A percentile compares a stretch with the other conserved stretches of the same genome.
phyloP scores from a whole-genome alignment of 2,113 vertebrate genomes.

The Pycnonotus jocosus region DNA sequence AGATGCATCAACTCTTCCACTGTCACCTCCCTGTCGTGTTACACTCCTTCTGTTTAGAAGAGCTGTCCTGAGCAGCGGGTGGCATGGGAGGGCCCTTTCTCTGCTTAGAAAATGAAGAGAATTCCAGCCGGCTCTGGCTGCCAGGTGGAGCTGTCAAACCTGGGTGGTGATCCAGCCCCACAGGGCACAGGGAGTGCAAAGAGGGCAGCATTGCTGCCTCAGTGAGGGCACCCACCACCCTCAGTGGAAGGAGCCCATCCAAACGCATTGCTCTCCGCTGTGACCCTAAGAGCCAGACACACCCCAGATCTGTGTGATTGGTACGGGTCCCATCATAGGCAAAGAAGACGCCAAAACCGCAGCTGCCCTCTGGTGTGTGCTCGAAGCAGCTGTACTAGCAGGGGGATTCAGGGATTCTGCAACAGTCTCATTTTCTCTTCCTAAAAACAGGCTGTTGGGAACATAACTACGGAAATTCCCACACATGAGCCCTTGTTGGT shows the following conservation, averaged over 20 bases:
- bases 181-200: not conserved
- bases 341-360: not conserved
- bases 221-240: not conserved
- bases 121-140: not conserved
- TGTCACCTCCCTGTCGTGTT: not conserved
- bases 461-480: not conserved
- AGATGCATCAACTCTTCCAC: not conserved
- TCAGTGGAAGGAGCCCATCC: not conserved
- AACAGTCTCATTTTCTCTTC: not conserved
- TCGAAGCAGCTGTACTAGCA: not conserved
- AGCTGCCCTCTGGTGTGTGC: not conserved
- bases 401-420: conserved; percentile 42
- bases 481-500: not conserved
- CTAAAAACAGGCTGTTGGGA: not conserved
- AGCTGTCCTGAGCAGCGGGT: not conserved
- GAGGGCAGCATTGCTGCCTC: rapidly evolving
- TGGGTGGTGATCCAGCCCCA: not conserved
- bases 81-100: not conserved
- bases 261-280: not conserved
- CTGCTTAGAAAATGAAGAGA: not conserved
- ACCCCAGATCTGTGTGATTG: rapidly evolving
- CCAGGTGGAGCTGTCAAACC: not conserved
- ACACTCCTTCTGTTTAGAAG: not conserved
- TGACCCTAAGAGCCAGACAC: not conserved
- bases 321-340: not conserved